Evolutionary conservation across 2,113 vertebrate genomes (phyloP), one percentile per base, ranked within the genome.

Genomic region (Hemicordylus capensis): DNA sequence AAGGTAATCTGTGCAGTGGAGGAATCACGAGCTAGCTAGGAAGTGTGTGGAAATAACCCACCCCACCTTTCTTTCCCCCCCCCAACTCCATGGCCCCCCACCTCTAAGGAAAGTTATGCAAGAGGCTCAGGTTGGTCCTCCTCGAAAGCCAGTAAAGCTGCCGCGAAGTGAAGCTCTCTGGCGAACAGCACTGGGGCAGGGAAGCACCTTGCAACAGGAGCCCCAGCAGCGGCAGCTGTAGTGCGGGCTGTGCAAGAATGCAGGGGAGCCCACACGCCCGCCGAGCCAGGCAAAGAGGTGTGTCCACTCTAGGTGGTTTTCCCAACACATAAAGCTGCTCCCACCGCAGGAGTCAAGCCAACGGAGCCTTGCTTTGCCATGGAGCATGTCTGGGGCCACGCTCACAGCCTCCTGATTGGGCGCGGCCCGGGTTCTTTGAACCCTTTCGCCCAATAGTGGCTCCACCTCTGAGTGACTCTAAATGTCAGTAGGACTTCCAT

Each of bases 51-150:
- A 66, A 90, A 39, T 46, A 20, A 17, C 24, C 24, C 61, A 46
- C 81, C 3, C 10, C 86, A 58, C 4, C 20, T 61, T 6, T 12
- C 76, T n/a, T n/a, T 58, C 51, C 81, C 48, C 78, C 81, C 90
- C 88, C 79, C 46, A n/a, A n/a, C n/a, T n/a, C n/a, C n/a, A n/a
- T n/a, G n/a, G 6, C 90, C 51, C 82, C 84, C 87, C 70, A 82
- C 87, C 89, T 85, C 90, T 92, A 80, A 46, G 85, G 86, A 76
- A 76, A 80, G 84, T 72, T 84, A 77, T 58, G 85, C 87, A 72
- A 84, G 81, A 77, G 74, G 76, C 80, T 86, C 85, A 46, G 78
- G 87, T 83, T 81, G 75, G 82, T 2, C 59, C 14, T 28, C 9
- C 8, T 2, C 4, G 20, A 51, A 34, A 54, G n/a, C n/a, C n/a